A percentile compares a stretch with the other conserved stretches of the same genome.
These are phyloP conservation scores for Leptopilina clavipes DNA, from an alignment of 1,140 invertebrate genomes.

Conservation along the genomic window DNA sequence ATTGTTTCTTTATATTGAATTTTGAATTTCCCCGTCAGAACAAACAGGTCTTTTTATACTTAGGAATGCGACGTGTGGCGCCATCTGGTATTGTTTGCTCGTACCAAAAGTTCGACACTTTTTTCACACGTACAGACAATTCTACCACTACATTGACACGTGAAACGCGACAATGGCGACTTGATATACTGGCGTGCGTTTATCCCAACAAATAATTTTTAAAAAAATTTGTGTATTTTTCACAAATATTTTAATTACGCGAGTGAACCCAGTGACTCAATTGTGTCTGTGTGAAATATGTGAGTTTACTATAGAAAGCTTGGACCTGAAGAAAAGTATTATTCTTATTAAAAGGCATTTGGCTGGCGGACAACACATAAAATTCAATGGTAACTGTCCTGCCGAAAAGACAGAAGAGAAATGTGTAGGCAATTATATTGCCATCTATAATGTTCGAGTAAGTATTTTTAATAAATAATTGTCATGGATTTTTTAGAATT, in stretches of 20 bases:
- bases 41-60: neutral
- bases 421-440: slow-evolving; percentile 52
- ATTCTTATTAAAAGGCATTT: slow-evolving; percentile 26
- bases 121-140: slow-evolving; percentile 34
- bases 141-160: slow-evolving; percentile 36
- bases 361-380: slow-evolving; percentile 41
- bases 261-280: slow-evolving; percentile 45
- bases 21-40: neutral
- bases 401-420: slow-evolving; percentile 54
- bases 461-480: slow-evolving; percentile 40
- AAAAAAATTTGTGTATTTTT: slow-evolving; percentile 11
- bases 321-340: slow-evolving; percentile 22
- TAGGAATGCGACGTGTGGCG: slow-evolving; percentile 35
- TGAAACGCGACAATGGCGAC: slow-evolving; percentile 68
- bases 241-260: neutral
- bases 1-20: neutral
- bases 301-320: slow-evolving; percentile 42
- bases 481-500: neutral
- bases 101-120: slow-evolving; percentile 16
- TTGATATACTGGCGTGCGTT: slow-evolving; percentile 62
- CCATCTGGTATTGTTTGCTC: slow-evolving; percentile 30
- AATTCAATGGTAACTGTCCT: slow-evolving; percentile 54
- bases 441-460: slow-evolving; percentile 58
- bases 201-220: slow-evolving; percentile 41
- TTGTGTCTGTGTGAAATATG: slow-evolving; percentile 49